Percentiles rank a stretch among this genome's conserved stretches.
Conservation (phyloP, 2,797 vertebrate species). For the Alouatta caraya region DNA sequence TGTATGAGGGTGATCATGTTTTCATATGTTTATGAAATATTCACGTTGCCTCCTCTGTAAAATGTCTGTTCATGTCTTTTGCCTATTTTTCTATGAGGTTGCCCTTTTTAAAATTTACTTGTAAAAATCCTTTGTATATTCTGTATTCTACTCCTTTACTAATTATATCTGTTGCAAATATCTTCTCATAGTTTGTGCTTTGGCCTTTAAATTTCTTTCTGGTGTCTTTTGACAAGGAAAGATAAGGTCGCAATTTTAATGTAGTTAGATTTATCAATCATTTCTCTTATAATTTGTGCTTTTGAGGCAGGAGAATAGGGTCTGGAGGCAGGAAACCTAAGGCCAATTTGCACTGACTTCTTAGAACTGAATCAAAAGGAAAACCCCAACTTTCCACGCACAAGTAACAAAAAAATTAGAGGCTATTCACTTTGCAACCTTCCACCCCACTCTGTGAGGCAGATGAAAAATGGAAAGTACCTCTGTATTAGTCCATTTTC, state of each 20-base stretch:
- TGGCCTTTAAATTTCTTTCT: not conserved
- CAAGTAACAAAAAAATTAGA: too few relatives aligned
- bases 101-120: not conserved
- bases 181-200: not conserved
- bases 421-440: too few relatives aligned
- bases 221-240: not conserved
- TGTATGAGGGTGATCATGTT: not conserved
- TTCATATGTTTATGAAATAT: not conserved
- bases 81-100: not conserved
- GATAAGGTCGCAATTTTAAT: not conserved
- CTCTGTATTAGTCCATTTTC: too few relatives aligned
- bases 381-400: too few relatives aligned
- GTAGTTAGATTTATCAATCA: not conserved
- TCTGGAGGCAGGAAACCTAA: too few relatives aligned
- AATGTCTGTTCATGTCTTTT: not conserved
- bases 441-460: too few relatives aligned
- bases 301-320: too few relatives aligned
- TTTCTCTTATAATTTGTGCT: not conserved
- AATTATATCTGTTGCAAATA: not conserved
- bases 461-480: too few relatives aligned
- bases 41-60: not conserved
- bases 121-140: not conserved
- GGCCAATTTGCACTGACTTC: too few relatives aligned
- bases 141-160: not conserved
- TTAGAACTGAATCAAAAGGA: too few relatives aligned